Conservation (phyloP, 2,888 invertebrate species). For the Idaea dimidiata region DNA sequence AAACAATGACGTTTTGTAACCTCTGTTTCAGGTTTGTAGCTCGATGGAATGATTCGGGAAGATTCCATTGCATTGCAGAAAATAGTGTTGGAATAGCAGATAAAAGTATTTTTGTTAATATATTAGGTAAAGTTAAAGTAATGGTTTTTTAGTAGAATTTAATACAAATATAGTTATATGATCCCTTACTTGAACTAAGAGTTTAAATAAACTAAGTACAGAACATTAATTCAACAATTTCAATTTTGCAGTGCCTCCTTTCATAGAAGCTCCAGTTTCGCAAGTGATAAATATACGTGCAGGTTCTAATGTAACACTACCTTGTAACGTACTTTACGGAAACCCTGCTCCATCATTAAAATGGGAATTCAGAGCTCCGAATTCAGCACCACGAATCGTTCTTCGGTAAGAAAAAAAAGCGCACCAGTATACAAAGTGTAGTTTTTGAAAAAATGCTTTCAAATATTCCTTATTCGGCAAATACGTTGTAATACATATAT, state of each 20-base stretch:
- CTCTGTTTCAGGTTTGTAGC: conserved; percentile 55
- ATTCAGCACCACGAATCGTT: conserved; percentile 30
- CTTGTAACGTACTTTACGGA: conserved; percentile 50
- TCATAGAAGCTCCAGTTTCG: conserved; percentile 45
- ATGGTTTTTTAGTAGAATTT: too few relatives aligned
- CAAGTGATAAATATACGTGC: conserved; percentile 28
- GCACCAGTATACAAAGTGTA: background rate
- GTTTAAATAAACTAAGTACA: background rate
- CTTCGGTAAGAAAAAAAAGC: background rate
- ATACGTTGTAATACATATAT: too few relatives aligned
- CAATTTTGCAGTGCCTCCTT: conserved; percentile 52
- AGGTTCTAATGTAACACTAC: conserved; percentile 38
- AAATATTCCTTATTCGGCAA: too few relatives aligned
- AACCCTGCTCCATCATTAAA: conserved; percentile 51
- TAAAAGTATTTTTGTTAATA: conserved; percentile 46
- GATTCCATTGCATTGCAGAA: conserved; percentile 61
- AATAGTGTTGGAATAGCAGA: conserved; percentile 52
- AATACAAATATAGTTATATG: too few relatives aligned
- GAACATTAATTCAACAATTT: background rate
- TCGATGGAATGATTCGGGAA: conserved; percentile 52
- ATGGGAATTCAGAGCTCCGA: conserved; percentile 52
- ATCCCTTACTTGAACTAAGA: too few relatives aligned
- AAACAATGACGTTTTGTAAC: background rate
- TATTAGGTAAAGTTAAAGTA: conserved; percentile 58
- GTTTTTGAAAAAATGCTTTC: background rate